Percentiles rank a stretch among this genome's conserved stretches.
These are phyloP conservation scores for Panzeria rudis DNA, from an alignment of 2,888 invertebrate species.

Conservation along the genomic window DNA sequence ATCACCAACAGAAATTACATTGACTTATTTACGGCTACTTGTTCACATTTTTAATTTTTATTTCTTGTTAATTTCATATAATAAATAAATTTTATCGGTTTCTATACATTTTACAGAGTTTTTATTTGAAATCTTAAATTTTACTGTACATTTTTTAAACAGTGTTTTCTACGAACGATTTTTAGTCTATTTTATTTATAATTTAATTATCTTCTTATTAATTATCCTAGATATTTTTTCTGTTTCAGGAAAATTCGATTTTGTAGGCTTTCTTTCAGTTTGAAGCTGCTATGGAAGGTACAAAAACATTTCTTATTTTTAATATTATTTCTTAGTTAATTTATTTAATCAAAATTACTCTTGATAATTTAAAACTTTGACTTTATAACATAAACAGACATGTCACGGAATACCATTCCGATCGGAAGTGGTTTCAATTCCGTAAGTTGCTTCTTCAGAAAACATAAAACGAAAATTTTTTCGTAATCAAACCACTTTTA, in stretches of 20 bases:
- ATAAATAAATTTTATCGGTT: neutral
- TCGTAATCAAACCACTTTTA: too few species aligned
- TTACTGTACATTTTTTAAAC: slow-evolving; percentile 41
- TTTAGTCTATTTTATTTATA: neutral
- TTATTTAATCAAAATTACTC: slow-evolving; percentile 53
- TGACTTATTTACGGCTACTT: neutral
- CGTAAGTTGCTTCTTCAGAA: too few species aligned
- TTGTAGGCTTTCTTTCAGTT: slow-evolving; percentile 27
- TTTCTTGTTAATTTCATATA: neutral
- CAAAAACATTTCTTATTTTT: slow-evolving; percentile 40
- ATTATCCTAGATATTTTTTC: too few species aligned
- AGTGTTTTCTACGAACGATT: neutral
- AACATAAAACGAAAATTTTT: too few species aligned
- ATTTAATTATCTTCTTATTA: neutral
- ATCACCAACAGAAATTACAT: slow-evolving; percentile 12
- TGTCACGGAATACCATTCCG: too few species aligned
- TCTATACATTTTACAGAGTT: slow-evolving; percentile 22
- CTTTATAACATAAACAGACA: slow-evolving; percentile 32
- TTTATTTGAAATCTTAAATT: neutral
- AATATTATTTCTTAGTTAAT: slow-evolving; percentile 6
- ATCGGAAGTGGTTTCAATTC: too few species aligned
- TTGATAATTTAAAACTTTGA: slow-evolving; percentile 25
- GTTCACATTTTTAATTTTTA: neutral
- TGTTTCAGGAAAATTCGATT: slow-evolving; percentile 46
- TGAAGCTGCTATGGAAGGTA: slow-evolving; percentile 56